Percentiles rank a stretch among this genome's conserved stretches.
These are phyloP conservation scores for Steinernema carpocapsae DNA, from an alignment of 2,888 invertebrate species.

Conservation along the genomic window DNA sequence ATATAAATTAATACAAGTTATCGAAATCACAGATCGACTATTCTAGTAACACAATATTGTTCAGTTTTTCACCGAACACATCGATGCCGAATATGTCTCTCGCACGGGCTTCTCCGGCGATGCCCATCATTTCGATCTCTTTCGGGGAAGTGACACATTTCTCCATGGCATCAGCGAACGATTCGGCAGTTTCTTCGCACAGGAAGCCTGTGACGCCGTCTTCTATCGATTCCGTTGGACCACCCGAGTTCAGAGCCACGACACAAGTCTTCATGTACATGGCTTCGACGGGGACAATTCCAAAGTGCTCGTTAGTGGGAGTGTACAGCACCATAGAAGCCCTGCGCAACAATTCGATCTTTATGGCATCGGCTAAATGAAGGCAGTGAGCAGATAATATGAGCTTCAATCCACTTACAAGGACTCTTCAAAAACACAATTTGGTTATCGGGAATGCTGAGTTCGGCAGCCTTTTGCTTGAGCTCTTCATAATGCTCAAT, in stretches of 20 bases:
- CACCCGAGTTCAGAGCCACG: constrained; percentile 91
- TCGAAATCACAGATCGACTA: not conserved
- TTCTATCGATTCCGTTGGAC: constrained; percentile 87
- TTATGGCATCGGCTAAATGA: constrained; percentile 78
- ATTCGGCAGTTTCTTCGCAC: constrained; percentile 32
- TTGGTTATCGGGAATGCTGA: constrained; percentile 68
- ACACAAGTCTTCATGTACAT: constrained; percentile 93
- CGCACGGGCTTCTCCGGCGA: constrained; percentile 56
- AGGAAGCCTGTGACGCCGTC: constrained; percentile 71
- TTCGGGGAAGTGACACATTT: constrained; percentile 42
- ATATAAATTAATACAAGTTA: not conserved
- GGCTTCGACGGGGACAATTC: constrained; percentile 97
- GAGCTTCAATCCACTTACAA: constrained; percentile 69
- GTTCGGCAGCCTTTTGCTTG: constrained; percentile 75
- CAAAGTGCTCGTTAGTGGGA: constrained; percentile 95
- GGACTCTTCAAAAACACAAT: constrained; percentile 68
- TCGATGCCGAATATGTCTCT: constrained; percentile 54
- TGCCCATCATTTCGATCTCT: constrained; percentile 44
- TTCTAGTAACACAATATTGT: constrained; percentile 14
- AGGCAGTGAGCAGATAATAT: constrained; percentile 71
- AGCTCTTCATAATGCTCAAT: constrained; percentile 83
- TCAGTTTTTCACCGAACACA: constrained; percentile 48
- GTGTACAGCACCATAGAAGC: constrained; percentile 88
- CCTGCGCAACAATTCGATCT: constrained; percentile 80
- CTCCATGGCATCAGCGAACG: constrained; percentile 56